Evolutionary conservation across 2,888 invertebrate species (phyloP), one percentile per base, ranked within the genome.

Genomic region (Xanthia togata): DNA sequence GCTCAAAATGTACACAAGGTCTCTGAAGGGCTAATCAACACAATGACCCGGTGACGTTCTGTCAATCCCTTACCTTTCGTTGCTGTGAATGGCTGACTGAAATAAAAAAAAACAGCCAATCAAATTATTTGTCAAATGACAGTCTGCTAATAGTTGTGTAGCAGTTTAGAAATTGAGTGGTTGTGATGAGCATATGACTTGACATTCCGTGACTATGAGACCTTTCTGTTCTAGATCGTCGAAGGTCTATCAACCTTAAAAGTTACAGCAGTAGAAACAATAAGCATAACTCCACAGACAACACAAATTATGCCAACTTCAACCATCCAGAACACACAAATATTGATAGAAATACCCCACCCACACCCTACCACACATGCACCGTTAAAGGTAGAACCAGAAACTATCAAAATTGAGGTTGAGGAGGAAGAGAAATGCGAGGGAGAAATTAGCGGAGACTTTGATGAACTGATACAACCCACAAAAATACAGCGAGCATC

Each of bases 231-330:
- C 11, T 31, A 77, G 77, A 41, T 20, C 12, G n/a, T 31, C 0
- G n/a, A 71, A 41, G 71, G 55, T 20, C 55, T 78, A 31, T 77
- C 77, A 57, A 38, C 6, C 38, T 38, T 77, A 14, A 77, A 41
- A 70, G 31, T 11, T 38, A 63, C 70, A 55, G 26, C 1, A 57
- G 47, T 55, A 50, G 53, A 63, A 70, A 78, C 35, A n/a, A 41
- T 77, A n/a, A 44, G 62, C 14, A 14, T 78, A 31, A 47, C 44
- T 47, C 55, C 78, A 77, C 55, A 38, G n/a, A 3, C 31, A n/a
- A n/a, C 62, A 70, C 26, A 47, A 47, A 38, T 47, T 14, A 14
- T 70, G 44, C 38, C 44, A 63, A n/a, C n/a, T n/a, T n/a, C n/a
- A n/a, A 47, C 3, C 20, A 12, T 50, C n/a, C 38, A 38, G 31